Conservation (phyloP, 2,888 invertebrate genomes). For the Lasioglossum figueresi region DNA sequence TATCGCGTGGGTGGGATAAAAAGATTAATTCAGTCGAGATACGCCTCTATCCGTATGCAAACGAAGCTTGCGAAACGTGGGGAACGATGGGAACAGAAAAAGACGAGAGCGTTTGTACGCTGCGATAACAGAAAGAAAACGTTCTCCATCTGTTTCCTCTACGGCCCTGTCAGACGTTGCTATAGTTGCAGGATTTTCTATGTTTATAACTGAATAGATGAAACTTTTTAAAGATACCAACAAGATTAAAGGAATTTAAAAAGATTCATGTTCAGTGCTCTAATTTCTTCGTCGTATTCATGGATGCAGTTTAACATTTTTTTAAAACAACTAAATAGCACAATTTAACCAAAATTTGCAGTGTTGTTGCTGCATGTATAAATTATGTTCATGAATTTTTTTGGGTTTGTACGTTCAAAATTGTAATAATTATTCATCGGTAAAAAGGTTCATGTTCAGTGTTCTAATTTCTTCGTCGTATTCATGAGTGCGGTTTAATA, state of each 20-base stretch:
- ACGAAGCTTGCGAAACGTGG: background rate
- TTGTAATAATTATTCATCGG: no score
- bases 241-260: background rate
- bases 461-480: background rate
- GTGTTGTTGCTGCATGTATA: background rate
- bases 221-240: background rate
- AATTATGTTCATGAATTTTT: background rate
- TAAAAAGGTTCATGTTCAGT: no score
- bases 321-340: background rate
- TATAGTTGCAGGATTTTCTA: background rate
- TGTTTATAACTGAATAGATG: background rate
- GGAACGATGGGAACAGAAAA: background rate
- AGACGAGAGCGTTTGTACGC: background rate
- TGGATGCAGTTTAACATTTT: background rate
- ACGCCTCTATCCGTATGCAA: constrained; percentile 6
- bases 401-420: no score
- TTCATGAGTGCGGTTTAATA: no score
- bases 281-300: background rate
- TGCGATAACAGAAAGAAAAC: background rate
- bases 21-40: constrained; percentile 26
- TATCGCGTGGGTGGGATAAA: constrained; percentile 14
- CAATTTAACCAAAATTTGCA: background rate
- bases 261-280: no score
- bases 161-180: background rate
- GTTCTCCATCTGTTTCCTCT: background rate